These are phyloP conservation scores for Piliocolobus tephrosceles DNA, from an alignment of 2,113 vertebrate species.

Conservation along the genomic window DNA sequence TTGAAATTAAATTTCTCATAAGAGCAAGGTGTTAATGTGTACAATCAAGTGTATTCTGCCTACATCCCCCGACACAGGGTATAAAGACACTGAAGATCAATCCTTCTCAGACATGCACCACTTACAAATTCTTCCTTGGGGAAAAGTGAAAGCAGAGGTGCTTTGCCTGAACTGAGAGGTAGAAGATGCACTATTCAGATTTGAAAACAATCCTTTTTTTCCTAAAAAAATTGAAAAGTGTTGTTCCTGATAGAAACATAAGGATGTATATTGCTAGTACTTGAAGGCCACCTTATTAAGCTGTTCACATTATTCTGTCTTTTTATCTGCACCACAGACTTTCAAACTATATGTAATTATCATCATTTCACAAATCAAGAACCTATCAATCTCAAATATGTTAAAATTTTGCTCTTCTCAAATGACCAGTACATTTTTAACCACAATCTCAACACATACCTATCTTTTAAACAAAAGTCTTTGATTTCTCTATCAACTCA, in stretches of 20 bases:
- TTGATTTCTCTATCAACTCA: background rate
- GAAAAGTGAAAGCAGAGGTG: constrained; percentile 11
- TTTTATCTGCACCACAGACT: background rate
- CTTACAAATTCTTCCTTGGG: background rate
- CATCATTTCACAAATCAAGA: background rate
- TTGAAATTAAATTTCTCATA: constrained; percentile 30
- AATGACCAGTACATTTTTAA: background rate
- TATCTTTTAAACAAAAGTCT: background rate
- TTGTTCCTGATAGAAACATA: background rate
- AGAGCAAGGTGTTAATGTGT: background rate
- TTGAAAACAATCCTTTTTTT: background rate
- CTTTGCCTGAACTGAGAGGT: background rate
- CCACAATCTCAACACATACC: background rate
- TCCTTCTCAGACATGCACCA: background rate
- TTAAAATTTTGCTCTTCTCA: background rate
- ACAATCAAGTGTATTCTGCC: background rate
- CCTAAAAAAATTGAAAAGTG: background rate
- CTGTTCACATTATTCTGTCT: background rate
- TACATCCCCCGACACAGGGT: background rate
- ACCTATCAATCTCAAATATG: background rate
- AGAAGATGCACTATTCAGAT: background rate
- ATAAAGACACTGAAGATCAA: background rate
- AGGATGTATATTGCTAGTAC: background rate
- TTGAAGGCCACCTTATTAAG: background rate
- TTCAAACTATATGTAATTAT: background rate